Base-by-base conservation (phyloP, 2,797 vertebrate species). In the Pipistrellus kuhlii region DNA sequence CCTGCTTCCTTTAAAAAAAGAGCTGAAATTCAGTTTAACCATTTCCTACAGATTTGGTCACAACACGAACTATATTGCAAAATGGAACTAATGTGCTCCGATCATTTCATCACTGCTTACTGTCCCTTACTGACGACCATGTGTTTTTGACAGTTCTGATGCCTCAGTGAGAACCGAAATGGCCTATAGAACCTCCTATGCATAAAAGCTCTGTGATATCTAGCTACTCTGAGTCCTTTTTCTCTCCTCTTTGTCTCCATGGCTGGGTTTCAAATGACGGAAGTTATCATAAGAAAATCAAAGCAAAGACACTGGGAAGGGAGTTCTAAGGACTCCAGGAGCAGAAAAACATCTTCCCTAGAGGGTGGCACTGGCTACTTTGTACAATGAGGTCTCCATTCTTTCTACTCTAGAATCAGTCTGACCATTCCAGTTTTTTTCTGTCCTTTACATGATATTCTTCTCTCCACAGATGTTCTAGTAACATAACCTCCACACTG, bases 211-310 rank as follows among this genome's bases (percentile, higher is more conserved):
- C 76, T 90, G 59, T 76, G 27, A 6, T 20, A 92, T n/a, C 48
- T 59, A 66, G 51, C 44, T 95, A 72, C 66, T 85, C 21, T 23
- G 38, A 86, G n/a, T 38, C 57, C 57, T 85, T 94, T 77, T 78
- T 85, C 64, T 87, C 59, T 77, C 51, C 12, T 88, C 46, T 81
- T 78, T 69, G 68, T 46, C 25, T 72, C 75, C 15, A 30, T 30
- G 8, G 8, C 15, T 91, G 30, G 23, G 85, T 88, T 95, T 86
- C 76, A 89, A 89, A 91, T 85, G 30, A 94, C n/a, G 85, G 27
- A 85, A 82, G 44, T 86, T 81, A 94, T 2, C 68, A 30, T 44
- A 38, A 69, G n/a, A 82, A 92, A 97, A 85, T 81, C 35, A 85
- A 30, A 96, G 44, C 53, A 84, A 86, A 90, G 75, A 77, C 32